Evolutionary conservation across 2,113 vertebrate genomes (phyloP), one percentile per base, ranked within the genome.

Genomic region (Sprattus sprattus): DNA sequence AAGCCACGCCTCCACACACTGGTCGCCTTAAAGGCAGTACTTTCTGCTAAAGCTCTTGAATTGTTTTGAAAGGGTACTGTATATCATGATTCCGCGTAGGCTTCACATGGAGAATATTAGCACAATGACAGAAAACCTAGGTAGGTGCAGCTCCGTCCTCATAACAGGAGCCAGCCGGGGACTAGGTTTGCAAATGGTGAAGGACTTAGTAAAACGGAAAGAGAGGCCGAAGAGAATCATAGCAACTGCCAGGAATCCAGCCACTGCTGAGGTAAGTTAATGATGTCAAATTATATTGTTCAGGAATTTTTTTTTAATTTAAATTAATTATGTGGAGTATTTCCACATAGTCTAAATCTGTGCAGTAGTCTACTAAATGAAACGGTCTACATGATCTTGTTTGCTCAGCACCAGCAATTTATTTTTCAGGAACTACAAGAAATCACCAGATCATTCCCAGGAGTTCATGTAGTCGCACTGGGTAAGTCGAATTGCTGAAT

Each of bases 161-260:
- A 89, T 92, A n/a, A 92, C 91, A 0, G 91, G 91, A 1, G 85
- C 90, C 6, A 89, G 84, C 75, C 86, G 90, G 45, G 91, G 91
- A 13, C 84, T 91, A 47, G 88, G 91, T 0, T 80, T 92, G 45
- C 88, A 91, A 46, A 90, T 92, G 81, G 89, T 91, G 47, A 87
- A 82, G 82, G 78, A 89, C 3, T 22, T 92, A 80, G 64, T 78
- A 1, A 88, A 45, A 81, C 67, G 44, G 20, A 45, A 39, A 2
- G 85, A 89, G 7, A 86, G 89, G 82, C 90, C 91, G 7, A n/a
- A 71, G 39, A 91, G 82, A 60, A 89, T 91, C 44, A 89, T 91
- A 18, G 87, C 89, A 5, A 90, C 90, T 39, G 90, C 87, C 7
- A 84, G 91, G 20, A 87, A 88, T 32, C 89, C 88, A 39, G 45